phyloP scores from a whole-genome alignment of 2,888 invertebrate genomes.

The Scaptomyza cyrtandrae region DNA sequence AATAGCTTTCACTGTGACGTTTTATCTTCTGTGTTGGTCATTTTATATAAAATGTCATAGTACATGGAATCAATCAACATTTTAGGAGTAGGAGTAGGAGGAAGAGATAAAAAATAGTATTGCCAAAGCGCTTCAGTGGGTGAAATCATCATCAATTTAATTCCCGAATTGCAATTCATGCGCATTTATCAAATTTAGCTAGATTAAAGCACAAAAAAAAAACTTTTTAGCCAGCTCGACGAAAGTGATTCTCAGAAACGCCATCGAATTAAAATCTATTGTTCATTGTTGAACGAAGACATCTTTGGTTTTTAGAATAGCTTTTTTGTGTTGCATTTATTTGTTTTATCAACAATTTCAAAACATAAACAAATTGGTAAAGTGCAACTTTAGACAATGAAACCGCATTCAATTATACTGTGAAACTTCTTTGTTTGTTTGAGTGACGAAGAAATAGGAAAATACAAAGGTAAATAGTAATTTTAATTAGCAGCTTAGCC shows the following conservation, averaged over 20 bases:
- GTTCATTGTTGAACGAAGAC: neutral
- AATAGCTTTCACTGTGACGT: constrained; percentile 23
- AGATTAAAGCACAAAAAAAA: constrained; percentile 41
- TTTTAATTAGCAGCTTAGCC: neutral
- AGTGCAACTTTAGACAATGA: neutral
- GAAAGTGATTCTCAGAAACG: constrained; percentile 6
- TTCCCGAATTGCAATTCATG: constrained; percentile 76
- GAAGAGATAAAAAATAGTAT: constrained; percentile 15
- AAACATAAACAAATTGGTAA: no score
- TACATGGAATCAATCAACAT: constrained; percentile 70
- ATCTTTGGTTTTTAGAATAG: neutral
- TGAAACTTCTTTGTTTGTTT: neutral
- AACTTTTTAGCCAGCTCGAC: constrained; percentile 22
- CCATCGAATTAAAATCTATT: constrained; percentile 3
- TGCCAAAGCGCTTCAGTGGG: constrained; percentile 26
- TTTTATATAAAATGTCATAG: constrained; percentile 72
- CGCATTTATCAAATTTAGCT: constrained; percentile 58
- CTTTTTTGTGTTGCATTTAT: neutral
- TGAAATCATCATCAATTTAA: constrained; percentile 73
- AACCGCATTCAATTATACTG: neutral
- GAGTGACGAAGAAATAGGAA: neutral
- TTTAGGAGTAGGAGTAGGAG: neutral
- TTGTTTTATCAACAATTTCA: neutral
- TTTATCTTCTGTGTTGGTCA: constrained; percentile 54
- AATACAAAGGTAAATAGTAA: neutral